Evolutionary conservation across 1,140 invertebrate species (phyloP), one percentile per base, ranked within the genome.

Genomic region (Dryas iulia): DNA sequence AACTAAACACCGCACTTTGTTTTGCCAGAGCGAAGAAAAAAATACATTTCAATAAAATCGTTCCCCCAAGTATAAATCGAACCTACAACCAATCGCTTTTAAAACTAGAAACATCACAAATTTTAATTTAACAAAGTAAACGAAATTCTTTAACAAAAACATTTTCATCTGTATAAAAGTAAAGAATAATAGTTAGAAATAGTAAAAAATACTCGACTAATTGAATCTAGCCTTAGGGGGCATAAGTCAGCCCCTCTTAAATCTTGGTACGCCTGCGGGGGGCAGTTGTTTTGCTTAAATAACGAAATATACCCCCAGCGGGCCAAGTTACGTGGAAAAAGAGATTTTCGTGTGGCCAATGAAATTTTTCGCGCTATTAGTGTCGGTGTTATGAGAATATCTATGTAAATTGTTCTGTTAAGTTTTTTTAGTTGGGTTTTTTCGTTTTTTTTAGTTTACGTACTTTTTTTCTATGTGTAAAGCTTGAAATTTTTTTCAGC

Each of bases 261-360:
- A 71, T 74, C 72, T 63, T 69, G 63, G 63, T 59, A 62, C 33
- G 31, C 56, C 60, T 69, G 30, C 53, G 18, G 71, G 71, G 71
- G 64, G 26, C 61, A 62, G 67, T 73, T 73, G 71, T 73, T 73
- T 63, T 73, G 71, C 60, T 74, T 71, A 73, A 69, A 71, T 65
- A 71, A 65, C 69, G 69, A 74, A 74, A 71, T 74, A 74, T 74
- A 33, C 24, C 31, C 72, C 26, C 69, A 24, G 8, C 60, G 61
- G 72, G 53, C 67, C 33, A 47, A 67, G 59, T 70, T 53, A 58
- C 59, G 59, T 65, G 30, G 59, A 71, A 69, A 70, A 62, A 66
- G 67, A 53, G 62, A 69, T 69, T 60, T 72, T 72, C 58, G 66
- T 66, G 59, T 47, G 67, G 52, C 30, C 23, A 69, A 61, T 53